phyloP scores from a whole-genome alignment of 2,888 invertebrate species.

The Athripsodes cinereus region DNA sequence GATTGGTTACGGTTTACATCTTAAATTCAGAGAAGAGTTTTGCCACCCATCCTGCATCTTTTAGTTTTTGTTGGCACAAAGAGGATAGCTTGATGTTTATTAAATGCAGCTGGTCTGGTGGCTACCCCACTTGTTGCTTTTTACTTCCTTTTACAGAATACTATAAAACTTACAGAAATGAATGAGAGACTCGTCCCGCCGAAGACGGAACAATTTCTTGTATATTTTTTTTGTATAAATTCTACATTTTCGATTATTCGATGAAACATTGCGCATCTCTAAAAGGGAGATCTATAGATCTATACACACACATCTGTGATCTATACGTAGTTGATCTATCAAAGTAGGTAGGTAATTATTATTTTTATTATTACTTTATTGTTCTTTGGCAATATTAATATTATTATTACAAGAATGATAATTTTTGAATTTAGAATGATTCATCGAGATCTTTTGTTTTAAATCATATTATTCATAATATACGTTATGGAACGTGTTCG shows the following conservation, averaged over 20 bases:
- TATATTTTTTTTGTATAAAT: too few relatives aligned
- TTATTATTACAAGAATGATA: not conserved
- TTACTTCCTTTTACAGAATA: too few relatives aligned
- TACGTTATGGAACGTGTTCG: not conserved
- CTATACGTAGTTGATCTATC: not conserved
- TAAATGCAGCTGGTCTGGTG: too few relatives aligned
- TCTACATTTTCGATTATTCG: not conserved
- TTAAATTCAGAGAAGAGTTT: too few relatives aligned
- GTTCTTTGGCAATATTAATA: slow-evolving; percentile 1
- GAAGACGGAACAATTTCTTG: too few relatives aligned
- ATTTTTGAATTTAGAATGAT: not conserved
- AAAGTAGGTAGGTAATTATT: not conserved
- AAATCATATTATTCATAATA: not conserved
- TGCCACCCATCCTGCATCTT: too few relatives aligned
- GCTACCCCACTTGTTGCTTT: too few relatives aligned
- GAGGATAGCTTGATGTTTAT: too few relatives aligned
- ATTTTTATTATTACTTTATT: not conserved
- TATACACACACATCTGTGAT: not conserved
- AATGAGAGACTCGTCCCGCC: too few relatives aligned
- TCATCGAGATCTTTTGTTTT: not conserved
- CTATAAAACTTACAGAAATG: too few relatives aligned
- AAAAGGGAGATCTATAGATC: not conserved
- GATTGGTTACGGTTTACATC: too few relatives aligned
- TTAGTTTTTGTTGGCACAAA: too few relatives aligned
- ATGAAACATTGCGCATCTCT: not conserved